Evolutionary conservation across 2,113 vertebrate genomes (phyloP), one percentile per base, ranked within the genome.

Genomic region (Mirounga angustirostris): DNA sequence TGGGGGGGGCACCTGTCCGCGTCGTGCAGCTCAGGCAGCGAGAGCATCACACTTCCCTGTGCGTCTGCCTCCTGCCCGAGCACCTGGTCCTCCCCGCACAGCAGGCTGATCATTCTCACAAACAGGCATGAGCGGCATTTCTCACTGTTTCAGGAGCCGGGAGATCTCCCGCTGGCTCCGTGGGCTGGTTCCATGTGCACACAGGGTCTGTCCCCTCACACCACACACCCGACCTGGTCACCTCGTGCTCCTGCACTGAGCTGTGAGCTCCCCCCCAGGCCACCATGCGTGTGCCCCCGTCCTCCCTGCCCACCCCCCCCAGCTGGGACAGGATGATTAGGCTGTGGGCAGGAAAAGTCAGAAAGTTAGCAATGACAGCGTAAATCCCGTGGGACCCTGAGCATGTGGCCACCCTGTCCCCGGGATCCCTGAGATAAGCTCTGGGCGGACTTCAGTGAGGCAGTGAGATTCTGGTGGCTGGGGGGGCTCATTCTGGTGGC

Each of bases 361-460:
- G 65, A 69, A 69, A 18, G 65, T n/a, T 4, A n/a, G 15, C 33
- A 69, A 18, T n/a, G 30, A 69, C 0, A 15, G 33, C 15, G 3
- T 7, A 69, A 33, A 69, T 69, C 65, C 61, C 6, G 14, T 3
- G 7, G 33, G 33, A 69, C 65, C 33, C 33, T 1, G 28, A 24
- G 14, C 28, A 3, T 2, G 14, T 1, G 28, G 11, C 5, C 63
- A 16, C 30, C 33, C 65, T 18, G 26, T 3, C 14, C 15, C 6
- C 0, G 7, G 65, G 33, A 33, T 12, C 65, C 30, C 30, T 1
- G 0, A n/a, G 15, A n/a, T 5, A 0, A 69, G 65, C 65, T 69
- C 65, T 18, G 65, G 65, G 16, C 7, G 65, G 14, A 67, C 1
- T 14, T 33, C 65, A 33, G 13, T 67, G 30, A 33, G 65, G 65